A percentile compares a stretch with the other conserved stretches of the same genome.
Evolutionary conservation across 2,113 vertebrate genomes (phyloP).

Genomic region (Salvator merianae): DNA sequence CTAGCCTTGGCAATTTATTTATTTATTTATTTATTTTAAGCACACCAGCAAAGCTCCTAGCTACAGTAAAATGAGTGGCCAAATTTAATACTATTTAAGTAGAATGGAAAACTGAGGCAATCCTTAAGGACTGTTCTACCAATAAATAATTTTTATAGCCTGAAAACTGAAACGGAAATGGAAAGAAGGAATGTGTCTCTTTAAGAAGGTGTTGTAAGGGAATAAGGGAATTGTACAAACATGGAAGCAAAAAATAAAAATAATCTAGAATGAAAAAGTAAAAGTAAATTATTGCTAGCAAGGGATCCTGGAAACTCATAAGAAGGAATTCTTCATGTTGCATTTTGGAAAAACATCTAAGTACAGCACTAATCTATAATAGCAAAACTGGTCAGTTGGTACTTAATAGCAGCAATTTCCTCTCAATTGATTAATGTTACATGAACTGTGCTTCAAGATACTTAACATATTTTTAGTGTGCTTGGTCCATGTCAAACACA

Average conservation of each 20-base stretch:
- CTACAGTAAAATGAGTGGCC: background rate
- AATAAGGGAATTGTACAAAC: background rate
- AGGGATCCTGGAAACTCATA: background rate
- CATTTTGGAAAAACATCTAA: background rate
- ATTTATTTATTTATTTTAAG: background rate
- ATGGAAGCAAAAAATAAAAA: background rate
- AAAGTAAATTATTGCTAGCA: background rate
- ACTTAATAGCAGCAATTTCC: background rate
- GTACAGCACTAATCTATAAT: background rate
- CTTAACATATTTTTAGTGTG: too few species aligned
- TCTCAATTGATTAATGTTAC: background rate
- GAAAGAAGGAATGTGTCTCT: background rate
- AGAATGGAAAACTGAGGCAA: background rate
- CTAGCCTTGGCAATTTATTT: too few species aligned
- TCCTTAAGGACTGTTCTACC: background rate
- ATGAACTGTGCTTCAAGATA: too few species aligned
- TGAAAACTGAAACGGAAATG: background rate
- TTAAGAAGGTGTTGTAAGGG: background rate
- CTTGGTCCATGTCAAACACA: too few species aligned
- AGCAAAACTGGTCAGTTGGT: background rate
- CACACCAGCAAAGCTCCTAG: background rate
- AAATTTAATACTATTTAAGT: background rate
- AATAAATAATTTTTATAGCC: background rate
- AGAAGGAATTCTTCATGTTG: background rate
- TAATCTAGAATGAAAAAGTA: background rate